phyloP scores from a whole-genome alignment of 2,113 vertebrate genomes.

The Camelus bactrianus region DNA sequence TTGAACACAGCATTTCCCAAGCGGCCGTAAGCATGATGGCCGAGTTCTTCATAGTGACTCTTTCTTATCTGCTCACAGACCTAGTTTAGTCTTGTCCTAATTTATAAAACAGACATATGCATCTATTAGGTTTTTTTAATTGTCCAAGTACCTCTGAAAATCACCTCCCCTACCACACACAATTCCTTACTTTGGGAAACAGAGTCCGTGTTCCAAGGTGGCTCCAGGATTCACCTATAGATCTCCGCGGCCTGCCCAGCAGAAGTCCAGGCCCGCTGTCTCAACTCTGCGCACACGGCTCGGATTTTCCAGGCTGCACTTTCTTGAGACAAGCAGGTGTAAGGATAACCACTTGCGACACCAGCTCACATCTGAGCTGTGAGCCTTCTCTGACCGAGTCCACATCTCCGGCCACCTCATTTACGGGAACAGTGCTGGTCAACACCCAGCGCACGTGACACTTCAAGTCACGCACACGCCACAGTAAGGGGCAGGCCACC shows the following conservation, averaged over 20 bases:
- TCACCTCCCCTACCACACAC: fast-evolving
- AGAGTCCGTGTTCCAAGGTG: not conserved
- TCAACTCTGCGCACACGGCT: not conserved
- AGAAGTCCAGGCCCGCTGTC: not conserved
- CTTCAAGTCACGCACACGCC: not conserved
- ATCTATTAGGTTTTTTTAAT: not conserved
- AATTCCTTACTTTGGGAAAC: not conserved
- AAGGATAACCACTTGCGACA: not conserved
- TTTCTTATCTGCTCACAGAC: not conserved
- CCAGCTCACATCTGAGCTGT: fast-evolving
- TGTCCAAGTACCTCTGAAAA: not conserved
- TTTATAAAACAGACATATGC: not conserved
- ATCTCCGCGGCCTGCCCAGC: not conserved
- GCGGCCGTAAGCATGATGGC: fast-evolving
- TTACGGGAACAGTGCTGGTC: not conserved
- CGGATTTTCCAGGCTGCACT: too few species aligned
- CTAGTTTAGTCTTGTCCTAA: not conserved
- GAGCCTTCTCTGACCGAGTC: not conserved
- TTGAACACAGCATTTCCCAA: not conserved
- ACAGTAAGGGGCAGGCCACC: not conserved
- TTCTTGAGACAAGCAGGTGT: not conserved
- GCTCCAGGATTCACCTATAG: too few species aligned
- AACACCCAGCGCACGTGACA: fast-evolving
- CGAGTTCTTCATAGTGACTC: not conserved
- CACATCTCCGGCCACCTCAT: not conserved